A percentile compares a stretch with the other conserved stretches of the same genome.
Evolutionary conservation across 2,113 vertebrate species (phyloP).

Genomic region (Limanda limanda): DNA sequence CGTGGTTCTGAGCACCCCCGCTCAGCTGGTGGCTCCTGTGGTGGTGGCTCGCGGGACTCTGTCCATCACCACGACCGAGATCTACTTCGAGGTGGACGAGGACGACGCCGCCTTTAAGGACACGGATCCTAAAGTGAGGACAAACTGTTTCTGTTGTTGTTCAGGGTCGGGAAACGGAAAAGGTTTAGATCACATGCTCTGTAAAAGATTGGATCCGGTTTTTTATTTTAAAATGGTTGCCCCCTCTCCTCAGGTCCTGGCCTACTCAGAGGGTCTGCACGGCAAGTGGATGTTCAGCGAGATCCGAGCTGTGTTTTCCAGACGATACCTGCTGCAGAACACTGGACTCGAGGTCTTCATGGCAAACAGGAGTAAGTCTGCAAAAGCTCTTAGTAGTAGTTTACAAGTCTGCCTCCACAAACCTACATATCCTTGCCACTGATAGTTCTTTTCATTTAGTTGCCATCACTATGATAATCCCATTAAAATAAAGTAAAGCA

Average conservation of each 20-base stretch:
- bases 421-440: not conserved
- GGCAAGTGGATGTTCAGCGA: constrained; percentile 99
- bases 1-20: constrained; percentile 97
- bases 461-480: too few species aligned
- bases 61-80: constrained; percentile 98
- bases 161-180: not conserved
- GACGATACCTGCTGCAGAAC: constrained; percentile 96
- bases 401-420: not conserved
- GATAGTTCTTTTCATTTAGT: not conserved
- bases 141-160: not conserved
- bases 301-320: constrained; percentile 98
- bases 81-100: constrained; percentile 99
- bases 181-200: not conserved
- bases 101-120: constrained; percentile 94
- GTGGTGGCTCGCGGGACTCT: constrained; percentile 96
- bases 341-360: constrained; percentile 98
- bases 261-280: constrained; percentile 96
- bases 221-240: not conserved
- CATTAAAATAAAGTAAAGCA: too few species aligned
- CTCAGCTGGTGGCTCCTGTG: constrained; percentile 95
- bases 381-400: too few species aligned
- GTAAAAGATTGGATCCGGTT: not conserved
- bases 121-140: constrained; percentile 92
- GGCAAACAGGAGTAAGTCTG: constrained; percentile 96
- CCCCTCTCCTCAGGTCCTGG: constrained; percentile 87